phyloP scores from a whole-genome alignment of 2,113 vertebrate species.

The Podarcis muralis region DNA sequence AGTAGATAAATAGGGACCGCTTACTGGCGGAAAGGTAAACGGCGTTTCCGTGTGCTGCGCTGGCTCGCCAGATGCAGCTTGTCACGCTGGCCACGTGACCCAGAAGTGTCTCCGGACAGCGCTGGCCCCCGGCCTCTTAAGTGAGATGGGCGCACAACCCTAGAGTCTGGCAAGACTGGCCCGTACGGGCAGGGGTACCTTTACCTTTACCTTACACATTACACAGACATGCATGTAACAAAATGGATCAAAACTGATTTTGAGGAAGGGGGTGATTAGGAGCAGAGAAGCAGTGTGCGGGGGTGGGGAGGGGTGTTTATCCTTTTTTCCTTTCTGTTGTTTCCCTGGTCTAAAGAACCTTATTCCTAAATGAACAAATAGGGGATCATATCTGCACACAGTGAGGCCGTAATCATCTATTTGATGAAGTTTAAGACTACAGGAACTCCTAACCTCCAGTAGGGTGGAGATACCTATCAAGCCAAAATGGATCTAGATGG shows the following conservation, averaged over 20 bases:
- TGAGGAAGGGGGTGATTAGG: too few species aligned
- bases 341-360: neutral
- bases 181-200: too few species aligned
- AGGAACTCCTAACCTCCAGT: neutral
- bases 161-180: too few species aligned
- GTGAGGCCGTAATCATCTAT: neutral
- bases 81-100: too few species aligned
- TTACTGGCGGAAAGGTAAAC: too few species aligned
- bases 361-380: neutral
- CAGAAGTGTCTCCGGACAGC: too few species aligned
- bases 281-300: neutral
- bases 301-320: neutral
- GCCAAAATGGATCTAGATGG: neutral
- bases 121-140: too few species aligned
- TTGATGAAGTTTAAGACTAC: neutral
- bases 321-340: neutral
- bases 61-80: too few species aligned
- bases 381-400: neutral
- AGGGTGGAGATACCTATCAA: neutral
- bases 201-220: too few species aligned
- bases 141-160: too few species aligned
- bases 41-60: too few species aligned
- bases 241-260: neutral
- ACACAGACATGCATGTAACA: neutral
- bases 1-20: too few species aligned